Conservation (phyloP, 2,113 vertebrate species). For the Eulemur macaco region DNA sequence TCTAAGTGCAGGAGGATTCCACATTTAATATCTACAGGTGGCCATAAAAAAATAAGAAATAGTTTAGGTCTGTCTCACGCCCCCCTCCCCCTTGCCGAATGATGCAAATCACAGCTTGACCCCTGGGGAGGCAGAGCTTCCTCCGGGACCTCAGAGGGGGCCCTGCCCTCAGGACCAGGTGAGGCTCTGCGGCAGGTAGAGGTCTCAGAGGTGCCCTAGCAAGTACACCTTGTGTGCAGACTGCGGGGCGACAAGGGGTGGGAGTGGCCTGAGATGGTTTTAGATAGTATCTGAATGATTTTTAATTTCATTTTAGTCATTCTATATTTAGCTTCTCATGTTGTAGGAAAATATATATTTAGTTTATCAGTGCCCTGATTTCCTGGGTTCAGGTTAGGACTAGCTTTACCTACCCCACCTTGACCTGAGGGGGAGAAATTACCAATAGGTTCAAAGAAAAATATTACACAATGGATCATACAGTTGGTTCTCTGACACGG, state of each 20-base stretch:
- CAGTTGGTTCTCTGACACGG: background rate
- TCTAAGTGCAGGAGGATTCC: background rate
- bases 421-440: background rate
- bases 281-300: background rate
- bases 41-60: background rate
- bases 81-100: too few relatives aligned
- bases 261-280: background rate
- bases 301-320: background rate
- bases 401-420: background rate
- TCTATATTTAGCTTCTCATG: background rate
- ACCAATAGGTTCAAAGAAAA: background rate
- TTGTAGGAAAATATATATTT: background rate
- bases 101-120: background rate
- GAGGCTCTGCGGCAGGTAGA: background rate
- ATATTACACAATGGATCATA: background rate
- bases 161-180: background rate
- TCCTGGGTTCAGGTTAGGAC: background rate
- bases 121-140: background rate
- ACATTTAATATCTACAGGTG: background rate
- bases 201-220: background rate
- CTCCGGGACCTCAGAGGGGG: background rate
- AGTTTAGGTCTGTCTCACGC: background rate
- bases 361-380: background rate
- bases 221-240: background rate
- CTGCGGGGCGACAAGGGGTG: accelerated